Evolutionary conservation across 2,113 vertebrate genomes (phyloP), one percentile per base, ranked within the genome.

Genomic region (Orthonyx spaldingii): DNA sequence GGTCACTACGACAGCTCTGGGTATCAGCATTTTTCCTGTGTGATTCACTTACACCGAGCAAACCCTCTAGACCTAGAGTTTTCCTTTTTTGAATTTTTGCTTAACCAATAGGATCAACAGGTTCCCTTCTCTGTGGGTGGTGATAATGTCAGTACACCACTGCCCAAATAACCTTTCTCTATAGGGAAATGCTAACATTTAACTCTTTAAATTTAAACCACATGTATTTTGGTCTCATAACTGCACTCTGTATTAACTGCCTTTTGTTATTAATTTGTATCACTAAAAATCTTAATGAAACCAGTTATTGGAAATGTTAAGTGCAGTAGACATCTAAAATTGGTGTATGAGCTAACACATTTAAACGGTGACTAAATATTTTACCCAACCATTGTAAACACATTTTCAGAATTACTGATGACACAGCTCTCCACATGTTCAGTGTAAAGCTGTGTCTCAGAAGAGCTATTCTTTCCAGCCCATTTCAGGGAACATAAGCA

Each of bases 151-250:
- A 84, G 83, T 84, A 75, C 57, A 90, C 56, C 77, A 70, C 71
- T 84, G 60, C 83, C 83, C 90, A 97, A 92, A 89, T 71, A 92
- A 94, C 72, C 89, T 89, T 87, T 86, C 83, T 70, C 95, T 89
- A 94, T 78, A 75, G 89, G 91, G 89, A 97, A 92, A 94, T 78
- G 71, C 52, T 95, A 94, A 95, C 83, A 94, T 97, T 94, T 93
- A 94, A 92, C 89, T 81, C 84, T 92, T 96, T 55, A 90, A 92
- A 96, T 93, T 90, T 88, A 89, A 96, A 94, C 47, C 83, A 92
- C 72, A 61, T 92, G 91, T 92, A 87, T 78, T 92, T 89, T 84
- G 83, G 64, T 89, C 72, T 94, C 72, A 23, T 63, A 92, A 90
- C 56, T 65, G 55, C 50, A 63, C 52, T 81, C 68, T 49, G 11